phyloP scores from a whole-genome alignment of 2,888 invertebrate genomes.

The Sepioteuthis lessoniana region DNA sequence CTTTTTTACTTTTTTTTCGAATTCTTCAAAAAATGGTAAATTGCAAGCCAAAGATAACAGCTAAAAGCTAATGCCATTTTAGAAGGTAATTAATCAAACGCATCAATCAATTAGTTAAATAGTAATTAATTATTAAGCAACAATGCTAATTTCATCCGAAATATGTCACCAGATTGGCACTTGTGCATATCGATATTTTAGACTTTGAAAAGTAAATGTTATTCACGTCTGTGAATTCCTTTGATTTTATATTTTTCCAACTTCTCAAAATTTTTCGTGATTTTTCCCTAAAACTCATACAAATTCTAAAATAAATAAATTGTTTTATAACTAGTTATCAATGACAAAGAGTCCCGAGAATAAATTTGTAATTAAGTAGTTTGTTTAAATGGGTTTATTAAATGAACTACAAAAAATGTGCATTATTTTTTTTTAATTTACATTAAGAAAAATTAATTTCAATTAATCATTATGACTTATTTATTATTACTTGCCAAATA shows the following conservation, averaged over 20 bases:
- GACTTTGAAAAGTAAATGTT: no score
- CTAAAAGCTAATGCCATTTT: background rate
- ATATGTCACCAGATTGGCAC: background rate
- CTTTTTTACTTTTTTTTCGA: background rate
- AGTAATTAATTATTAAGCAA: background rate
- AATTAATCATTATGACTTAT: no score
- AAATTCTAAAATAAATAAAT: background rate
- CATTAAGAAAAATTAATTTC: no score
- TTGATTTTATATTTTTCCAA: no score
- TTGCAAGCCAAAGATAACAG: background rate
- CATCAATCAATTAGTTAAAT: conserved; percentile 33
- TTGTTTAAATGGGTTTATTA: no score
- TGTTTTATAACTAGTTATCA: background rate
- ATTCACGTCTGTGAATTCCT: no score
- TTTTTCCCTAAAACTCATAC: background rate
- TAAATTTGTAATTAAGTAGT: background rate
- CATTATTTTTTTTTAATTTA: no score
- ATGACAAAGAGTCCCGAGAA: background rate
- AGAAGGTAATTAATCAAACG: background rate
- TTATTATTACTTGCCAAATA: no score
- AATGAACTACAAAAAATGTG: no score
- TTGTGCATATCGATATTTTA: background rate
- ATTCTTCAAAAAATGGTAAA: background rate
- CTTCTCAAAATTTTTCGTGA: background rate
- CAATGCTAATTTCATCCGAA: background rate